phyloP scores from a whole-genome alignment of 2,888 invertebrate species.

The Frankliniella intonsa region DNA sequence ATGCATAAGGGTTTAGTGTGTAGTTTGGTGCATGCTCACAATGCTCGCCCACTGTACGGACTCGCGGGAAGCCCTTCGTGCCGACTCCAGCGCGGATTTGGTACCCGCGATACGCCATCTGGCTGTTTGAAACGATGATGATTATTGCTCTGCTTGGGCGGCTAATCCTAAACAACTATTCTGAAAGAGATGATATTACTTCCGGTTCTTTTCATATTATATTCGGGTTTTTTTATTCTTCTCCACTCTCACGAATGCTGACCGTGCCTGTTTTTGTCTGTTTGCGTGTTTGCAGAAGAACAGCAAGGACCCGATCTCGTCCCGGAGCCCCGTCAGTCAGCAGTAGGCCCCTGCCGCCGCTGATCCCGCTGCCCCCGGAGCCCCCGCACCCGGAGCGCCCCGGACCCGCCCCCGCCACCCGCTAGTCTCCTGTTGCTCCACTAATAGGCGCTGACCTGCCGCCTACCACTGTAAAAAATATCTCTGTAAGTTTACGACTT shows the following conservation, averaged over 20 bases:
- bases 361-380: background rate
- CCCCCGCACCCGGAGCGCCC: conserved; percentile 12
- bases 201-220: background rate
- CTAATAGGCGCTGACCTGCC: background rate
- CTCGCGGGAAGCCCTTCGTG: no score
- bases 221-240: background rate
- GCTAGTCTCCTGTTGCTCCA: background rate
- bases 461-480: no score
- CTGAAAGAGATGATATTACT: no score
- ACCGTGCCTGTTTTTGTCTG: background rate
- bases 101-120: no score
- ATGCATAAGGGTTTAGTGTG: no score
- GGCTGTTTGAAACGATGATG: no score
- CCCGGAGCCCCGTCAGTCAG: background rate
- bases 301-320: conserved; percentile 14
- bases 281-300: background rate
- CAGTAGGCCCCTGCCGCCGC: background rate
- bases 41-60: no score
- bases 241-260: background rate
- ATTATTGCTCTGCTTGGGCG: no score
- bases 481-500: no score
- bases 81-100: no score
- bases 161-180: no score
- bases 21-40: no score
- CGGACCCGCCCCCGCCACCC: background rate